Evolutionary conservation across 2,113 vertebrate species (phyloP).

Genomic region (Rattus rattus): DNA sequence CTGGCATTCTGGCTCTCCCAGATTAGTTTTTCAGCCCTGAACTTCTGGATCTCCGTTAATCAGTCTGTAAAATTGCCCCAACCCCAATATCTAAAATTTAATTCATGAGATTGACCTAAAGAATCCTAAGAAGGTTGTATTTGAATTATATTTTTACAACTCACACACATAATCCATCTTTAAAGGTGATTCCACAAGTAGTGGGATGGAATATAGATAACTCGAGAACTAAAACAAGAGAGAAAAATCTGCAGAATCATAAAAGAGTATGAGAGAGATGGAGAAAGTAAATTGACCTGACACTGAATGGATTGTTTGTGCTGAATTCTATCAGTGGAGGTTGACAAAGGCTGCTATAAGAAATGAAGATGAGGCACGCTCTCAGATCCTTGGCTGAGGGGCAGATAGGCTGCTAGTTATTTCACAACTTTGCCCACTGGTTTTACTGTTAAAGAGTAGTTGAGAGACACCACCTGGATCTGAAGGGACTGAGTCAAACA

Average conservation of each 20-base stretch:
- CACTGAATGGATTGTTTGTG: not conserved
- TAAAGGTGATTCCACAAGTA: not conserved
- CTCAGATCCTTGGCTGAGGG: too few relatives aligned
- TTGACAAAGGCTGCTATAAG: not conserved
- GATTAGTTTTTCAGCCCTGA: not conserved
- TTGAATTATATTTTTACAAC: not conserved
- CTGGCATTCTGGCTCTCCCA: not conserved
- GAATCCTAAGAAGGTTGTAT: not conserved
- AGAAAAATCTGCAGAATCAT: not conserved
- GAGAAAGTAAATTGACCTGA: not conserved
- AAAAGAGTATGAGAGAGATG: not conserved
- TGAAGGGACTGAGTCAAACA: too few relatives aligned
- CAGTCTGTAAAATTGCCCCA: not conserved
- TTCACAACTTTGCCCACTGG: too few relatives aligned
- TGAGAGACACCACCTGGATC: too few relatives aligned
- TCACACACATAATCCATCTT: not conserved
- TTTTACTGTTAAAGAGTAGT: too few relatives aligned
- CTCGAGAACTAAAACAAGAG: not conserved
- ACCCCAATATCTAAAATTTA: not conserved
- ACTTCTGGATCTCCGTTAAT: not conserved
- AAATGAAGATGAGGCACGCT: not conserved
- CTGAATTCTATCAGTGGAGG: not conserved
- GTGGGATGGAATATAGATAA: not conserved
- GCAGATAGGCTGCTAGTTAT: too few relatives aligned
- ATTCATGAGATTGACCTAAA: not conserved